Percentiles rank a stretch among this genome's conserved stretches.
Conservation (phyloP, 2,888 invertebrate genomes). For the Phengaris alcon region DNA sequence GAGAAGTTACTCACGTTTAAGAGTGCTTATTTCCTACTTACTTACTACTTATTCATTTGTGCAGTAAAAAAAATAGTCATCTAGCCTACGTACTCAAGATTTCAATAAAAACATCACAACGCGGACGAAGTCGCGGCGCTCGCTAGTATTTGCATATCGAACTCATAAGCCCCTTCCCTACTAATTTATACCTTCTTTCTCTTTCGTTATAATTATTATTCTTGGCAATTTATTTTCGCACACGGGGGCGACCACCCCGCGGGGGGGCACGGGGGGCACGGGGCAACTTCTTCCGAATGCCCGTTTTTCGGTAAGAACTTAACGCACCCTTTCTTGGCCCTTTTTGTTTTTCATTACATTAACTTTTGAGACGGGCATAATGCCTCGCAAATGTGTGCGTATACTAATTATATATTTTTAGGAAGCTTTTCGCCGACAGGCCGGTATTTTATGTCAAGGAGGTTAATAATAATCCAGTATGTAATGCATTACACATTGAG, state of each 20-base stretch:
- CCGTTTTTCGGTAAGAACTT: slow-evolving; percentile 78
- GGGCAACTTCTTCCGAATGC: slow-evolving; percentile 77
- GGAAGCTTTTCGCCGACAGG: neutral
- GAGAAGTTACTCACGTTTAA: too few relatives aligned
- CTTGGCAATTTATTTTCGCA: slow-evolving; percentile 80
- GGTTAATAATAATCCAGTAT: neutral
- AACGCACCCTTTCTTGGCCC: slow-evolving; percentile 79
- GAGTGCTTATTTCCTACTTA: too few relatives aligned
- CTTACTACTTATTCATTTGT: too few relatives aligned
- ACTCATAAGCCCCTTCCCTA: slow-evolving; percentile 55
- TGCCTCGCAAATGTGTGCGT: slow-evolving; percentile 70
- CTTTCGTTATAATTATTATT: slow-evolving; percentile 80
- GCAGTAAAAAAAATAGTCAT: too few relatives aligned
- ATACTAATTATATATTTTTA: slow-evolving; percentile 7
- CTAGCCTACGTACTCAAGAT: neutral
- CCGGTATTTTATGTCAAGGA: too few relatives aligned
- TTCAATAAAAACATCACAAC: neutral
- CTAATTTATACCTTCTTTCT: slow-evolving; percentile 80
- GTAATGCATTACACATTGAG: neutral
- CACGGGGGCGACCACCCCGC: slow-evolving; percentile 67
- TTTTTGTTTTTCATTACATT: slow-evolving; percentile 80
- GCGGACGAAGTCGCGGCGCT: neutral
- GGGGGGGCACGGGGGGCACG: slow-evolving; percentile 47
- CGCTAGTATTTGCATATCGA: slow-evolving; percentile 29
- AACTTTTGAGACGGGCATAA: slow-evolving; percentile 76